Evolutionary conservation across 1,140 invertebrate species (phyloP).

Genomic region (Ceratosolen solmsi): DNA sequence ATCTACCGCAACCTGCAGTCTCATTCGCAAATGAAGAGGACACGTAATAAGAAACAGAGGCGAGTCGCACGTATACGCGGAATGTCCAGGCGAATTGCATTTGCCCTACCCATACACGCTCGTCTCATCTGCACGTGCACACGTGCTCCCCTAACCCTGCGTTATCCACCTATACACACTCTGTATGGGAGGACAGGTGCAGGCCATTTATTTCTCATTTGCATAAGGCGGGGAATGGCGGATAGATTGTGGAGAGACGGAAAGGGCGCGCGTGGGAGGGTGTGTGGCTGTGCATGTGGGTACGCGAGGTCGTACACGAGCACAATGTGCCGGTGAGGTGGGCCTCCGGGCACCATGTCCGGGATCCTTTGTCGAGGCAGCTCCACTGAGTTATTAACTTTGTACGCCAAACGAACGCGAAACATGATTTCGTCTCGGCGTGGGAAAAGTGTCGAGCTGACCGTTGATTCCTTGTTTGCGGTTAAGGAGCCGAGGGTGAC

Average conservation of each 20-base stretch:
- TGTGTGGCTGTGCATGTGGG: neutral
- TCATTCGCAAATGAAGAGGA: neutral
- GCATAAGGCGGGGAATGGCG: conserved; percentile 51
- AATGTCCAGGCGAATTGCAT: conserved; percentile 33
- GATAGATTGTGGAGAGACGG: conserved; percentile 54
- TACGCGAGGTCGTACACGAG: neutral
- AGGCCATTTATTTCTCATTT: conserved; percentile 64
- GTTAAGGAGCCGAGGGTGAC: neutral
- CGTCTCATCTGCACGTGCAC: neutral
- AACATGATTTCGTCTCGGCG: conserved; percentile 48
- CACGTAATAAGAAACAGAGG: neutral
- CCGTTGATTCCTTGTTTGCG: neutral
- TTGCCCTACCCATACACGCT: neutral
- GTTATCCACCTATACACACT: conserved; percentile 41
- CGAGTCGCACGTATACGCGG: neutral
- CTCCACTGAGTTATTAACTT: conserved; percentile 58
- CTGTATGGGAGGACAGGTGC: conserved; percentile 60
- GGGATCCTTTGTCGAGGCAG: conserved; percentile 56
- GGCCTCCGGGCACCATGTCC: neutral
- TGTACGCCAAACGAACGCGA: conserved; percentile 50
- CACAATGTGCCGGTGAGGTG: neutral
- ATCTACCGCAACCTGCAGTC: neutral
- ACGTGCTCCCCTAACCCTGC: neutral
- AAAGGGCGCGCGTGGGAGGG: conserved; percentile 49
- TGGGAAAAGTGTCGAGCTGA: neutral